Evolutionary conservation across 1,140 invertebrate species (phyloP), one percentile per base, ranked within the genome.

Genomic region (Microvelia longipes): DNA sequence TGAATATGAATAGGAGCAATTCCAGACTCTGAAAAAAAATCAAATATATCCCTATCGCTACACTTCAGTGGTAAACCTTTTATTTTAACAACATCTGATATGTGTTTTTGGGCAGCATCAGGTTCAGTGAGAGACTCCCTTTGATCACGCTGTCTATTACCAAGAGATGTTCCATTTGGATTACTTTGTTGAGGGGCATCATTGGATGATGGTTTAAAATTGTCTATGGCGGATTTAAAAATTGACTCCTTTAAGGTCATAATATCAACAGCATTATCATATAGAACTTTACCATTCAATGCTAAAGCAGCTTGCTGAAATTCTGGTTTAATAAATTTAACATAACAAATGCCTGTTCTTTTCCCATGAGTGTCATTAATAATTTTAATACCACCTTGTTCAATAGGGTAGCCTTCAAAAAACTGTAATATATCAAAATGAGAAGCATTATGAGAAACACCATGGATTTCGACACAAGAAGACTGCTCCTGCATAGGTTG

Each of bases 321-420:
- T 25, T 84, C 85, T 0, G 80, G 76, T 70, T 86, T 84, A 2
- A 81, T 82, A 77, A 96, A 95, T 73, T 87, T 85, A 1, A 96
- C 85, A 75, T 86, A 93, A 13, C 88, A 91, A 27, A 88, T 86
- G 0, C 92, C 92, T 0, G 87, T 89, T 13, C 89, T 83, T 28
- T 87, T 85, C 0, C 93, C 92, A 72, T 87, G 84, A 15, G 86
- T 84, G 73, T 94, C 89, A 75, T 88, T 91, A 11, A 92, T 86
- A 73, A 96, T 82, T 79, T 94, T 94, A 29, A 96, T 85, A 1
- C 92, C 90, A 75, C 90, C 88, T 71, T 88, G 88, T 13, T 88
- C 85, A 60, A 96, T 91, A 74, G 86, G 86, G 67, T 89, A 84
- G 11, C 87, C 86, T 2, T 85, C 83, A 77, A 96, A 95, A 71